Evolutionary conservation across 1,140 invertebrate genomes (phyloP).

Genomic region (Nymphalis io): DNA sequence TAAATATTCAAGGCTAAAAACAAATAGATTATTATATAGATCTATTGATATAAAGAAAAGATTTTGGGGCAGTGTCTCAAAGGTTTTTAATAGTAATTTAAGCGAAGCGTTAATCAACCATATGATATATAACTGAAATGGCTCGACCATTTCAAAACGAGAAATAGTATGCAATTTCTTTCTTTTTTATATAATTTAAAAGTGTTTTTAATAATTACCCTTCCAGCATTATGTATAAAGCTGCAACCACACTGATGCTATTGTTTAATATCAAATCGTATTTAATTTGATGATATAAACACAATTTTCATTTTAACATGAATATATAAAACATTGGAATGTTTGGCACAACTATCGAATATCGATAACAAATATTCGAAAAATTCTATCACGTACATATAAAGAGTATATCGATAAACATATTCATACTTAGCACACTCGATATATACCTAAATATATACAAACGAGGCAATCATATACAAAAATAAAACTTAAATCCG

Average conservation of each 20-base stretch:
- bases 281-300: too few relatives aligned
- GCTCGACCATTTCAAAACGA: too few relatives aligned
- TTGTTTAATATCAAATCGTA: too few relatives aligned
- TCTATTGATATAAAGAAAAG: neutral
- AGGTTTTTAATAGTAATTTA: neutral
- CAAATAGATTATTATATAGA: conserved; percentile 2
- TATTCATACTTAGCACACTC: neutral
- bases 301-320: too few relatives aligned
- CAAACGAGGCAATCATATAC: conserved; percentile 2
- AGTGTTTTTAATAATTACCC: too few relatives aligned
- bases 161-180: too few relatives aligned
- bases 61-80: neutral
- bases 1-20: neutral
- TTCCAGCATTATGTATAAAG: too few relatives aligned
- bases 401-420: neutral
- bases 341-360: neutral
- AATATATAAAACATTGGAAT: neutral
- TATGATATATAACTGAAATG: too few relatives aligned
- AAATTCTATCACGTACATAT: neutral
- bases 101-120: too few relatives aligned
- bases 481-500: conserved; percentile 3
- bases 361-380: neutral
- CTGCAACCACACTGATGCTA: too few relatives aligned
- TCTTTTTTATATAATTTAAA: too few relatives aligned
- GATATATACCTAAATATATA: conserved; percentile 1